Conservation (phyloP, 2,113 vertebrate species). For the Chaenocephalus aceratus region DNA sequence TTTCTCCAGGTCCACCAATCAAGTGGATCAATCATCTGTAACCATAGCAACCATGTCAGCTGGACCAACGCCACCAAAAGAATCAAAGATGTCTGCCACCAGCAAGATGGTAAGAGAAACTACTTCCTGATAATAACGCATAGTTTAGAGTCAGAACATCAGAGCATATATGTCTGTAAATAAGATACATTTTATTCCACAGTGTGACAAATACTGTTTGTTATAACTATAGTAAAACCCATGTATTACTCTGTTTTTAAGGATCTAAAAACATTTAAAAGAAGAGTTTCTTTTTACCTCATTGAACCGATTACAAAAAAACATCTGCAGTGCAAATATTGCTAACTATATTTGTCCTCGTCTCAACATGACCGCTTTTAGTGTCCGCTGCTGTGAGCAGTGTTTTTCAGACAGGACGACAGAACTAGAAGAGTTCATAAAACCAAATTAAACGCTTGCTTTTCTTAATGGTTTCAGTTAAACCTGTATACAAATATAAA, state of each 20-base stretch:
- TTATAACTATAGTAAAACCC: background rate
- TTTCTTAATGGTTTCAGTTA: background rate
- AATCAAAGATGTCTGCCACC: accelerated
- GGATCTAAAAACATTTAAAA: too few species aligned
- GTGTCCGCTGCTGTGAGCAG: too few species aligned
- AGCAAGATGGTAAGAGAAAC: background rate
- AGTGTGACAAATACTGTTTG: background rate
- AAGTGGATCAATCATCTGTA: conserved; percentile 23
- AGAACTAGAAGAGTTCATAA: too few species aligned
- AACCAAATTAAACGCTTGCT: too few species aligned
- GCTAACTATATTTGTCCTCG: too few species aligned
- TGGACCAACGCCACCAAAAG: accelerated
- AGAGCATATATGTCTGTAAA: too few species aligned
- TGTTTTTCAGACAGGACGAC: too few species aligned
- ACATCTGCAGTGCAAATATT: too few species aligned
- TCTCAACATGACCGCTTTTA: too few species aligned
- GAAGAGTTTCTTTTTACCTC: too few species aligned
- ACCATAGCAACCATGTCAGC: conserved; percentile 58
- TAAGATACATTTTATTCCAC: background rate
- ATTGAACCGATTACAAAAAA: too few species aligned
- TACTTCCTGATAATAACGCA: background rate
- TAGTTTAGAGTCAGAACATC: background rate
- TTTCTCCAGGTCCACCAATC: background rate
- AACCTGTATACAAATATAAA: background rate
- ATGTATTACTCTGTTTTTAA: too few species aligned